A percentile compares a stretch with the other conserved stretches of the same genome.
Conservation (phyloP, 2,113 vertebrate species). For the Ceratotherium simum region DNA sequence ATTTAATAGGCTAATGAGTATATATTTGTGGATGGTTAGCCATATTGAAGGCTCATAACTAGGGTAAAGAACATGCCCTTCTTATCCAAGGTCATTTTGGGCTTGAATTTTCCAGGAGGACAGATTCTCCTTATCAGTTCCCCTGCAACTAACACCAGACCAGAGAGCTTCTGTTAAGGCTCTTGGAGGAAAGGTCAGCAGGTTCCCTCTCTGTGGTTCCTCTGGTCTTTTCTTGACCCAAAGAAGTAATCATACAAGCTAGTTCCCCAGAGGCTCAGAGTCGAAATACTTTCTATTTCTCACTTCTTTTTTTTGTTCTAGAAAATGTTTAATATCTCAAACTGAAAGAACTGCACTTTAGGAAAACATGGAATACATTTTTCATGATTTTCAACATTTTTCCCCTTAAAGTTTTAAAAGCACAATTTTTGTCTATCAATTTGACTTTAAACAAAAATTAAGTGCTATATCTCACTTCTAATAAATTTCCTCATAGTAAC, state of each 20-base stretch:
- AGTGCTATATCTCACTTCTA: neutral
- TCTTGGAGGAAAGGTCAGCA: neutral
- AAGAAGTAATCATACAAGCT: neutral
- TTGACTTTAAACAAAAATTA: too few species aligned
- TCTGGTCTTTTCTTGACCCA: neutral
- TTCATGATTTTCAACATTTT: too few species aligned
- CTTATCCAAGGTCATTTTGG: neutral
- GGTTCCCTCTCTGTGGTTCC: neutral
- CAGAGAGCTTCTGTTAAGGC: neutral
- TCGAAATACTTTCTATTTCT: neutral
- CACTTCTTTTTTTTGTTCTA: neutral
- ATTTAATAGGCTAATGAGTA: neutral
- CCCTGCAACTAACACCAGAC: neutral
- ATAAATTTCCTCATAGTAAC: neutral
- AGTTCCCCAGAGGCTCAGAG: neutral
- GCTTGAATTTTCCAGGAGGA: neutral
- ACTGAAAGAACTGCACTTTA: too few species aligned
- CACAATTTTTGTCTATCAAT: too few species aligned
- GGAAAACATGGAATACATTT: too few species aligned
- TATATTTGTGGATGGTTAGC: neutral
- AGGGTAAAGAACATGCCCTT: neutral
- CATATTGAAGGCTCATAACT: neutral
- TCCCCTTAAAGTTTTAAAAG: too few species aligned
- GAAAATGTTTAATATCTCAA: too few species aligned
- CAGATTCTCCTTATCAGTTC: neutral